These are phyloP conservation scores for Euwallacea fornicatus DNA, from an alignment of 1,140 invertebrate genomes.

Conservation along the genomic window DNA sequence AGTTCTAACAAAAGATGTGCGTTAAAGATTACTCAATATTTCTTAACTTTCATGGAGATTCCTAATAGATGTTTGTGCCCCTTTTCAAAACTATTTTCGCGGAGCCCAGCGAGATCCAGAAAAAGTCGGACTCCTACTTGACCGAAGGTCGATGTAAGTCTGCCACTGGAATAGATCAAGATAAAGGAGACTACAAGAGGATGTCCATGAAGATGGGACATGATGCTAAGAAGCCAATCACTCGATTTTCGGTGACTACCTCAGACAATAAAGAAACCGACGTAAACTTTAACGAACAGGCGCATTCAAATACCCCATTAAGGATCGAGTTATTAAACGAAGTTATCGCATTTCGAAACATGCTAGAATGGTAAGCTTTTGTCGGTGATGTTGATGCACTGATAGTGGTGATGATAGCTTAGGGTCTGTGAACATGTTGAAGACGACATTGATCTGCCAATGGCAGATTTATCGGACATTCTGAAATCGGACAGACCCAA, in stretches of 20 bases:
- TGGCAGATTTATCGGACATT: constrained; percentile 57
- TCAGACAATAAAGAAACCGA: constrained; percentile 32
- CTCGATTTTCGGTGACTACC: constrained; percentile 1
- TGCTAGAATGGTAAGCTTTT: constrained; percentile 33
- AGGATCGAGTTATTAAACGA: constrained; percentile 44
- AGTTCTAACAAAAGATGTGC: constrained; percentile 51
- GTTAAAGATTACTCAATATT: not conserved
- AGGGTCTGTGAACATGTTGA: constrained; percentile 71
- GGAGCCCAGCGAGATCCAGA: constrained; percentile 43
- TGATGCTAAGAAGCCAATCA: constrained; percentile 52
- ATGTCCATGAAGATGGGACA: constrained; percentile 57
- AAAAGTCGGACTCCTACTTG: constrained; percentile 37
- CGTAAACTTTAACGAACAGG: constrained; percentile 21
- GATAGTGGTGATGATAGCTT: not conserved
- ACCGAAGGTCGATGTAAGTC: not conserved
- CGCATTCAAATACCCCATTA: constrained; percentile 39
- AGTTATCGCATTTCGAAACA: constrained; percentile 17
- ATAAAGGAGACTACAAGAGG: constrained; percentile 55
- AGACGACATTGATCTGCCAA: constrained; percentile 64
- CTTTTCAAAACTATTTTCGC: constrained; percentile 46
- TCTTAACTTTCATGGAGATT: not conserved
- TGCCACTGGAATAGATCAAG: not conserved
- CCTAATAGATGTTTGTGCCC: constrained; percentile 37
- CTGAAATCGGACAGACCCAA: constrained; percentile 56
- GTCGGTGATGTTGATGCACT: not conserved